Conservation (phyloP, 2,113 vertebrate species). For the Esox niger region DNA sequence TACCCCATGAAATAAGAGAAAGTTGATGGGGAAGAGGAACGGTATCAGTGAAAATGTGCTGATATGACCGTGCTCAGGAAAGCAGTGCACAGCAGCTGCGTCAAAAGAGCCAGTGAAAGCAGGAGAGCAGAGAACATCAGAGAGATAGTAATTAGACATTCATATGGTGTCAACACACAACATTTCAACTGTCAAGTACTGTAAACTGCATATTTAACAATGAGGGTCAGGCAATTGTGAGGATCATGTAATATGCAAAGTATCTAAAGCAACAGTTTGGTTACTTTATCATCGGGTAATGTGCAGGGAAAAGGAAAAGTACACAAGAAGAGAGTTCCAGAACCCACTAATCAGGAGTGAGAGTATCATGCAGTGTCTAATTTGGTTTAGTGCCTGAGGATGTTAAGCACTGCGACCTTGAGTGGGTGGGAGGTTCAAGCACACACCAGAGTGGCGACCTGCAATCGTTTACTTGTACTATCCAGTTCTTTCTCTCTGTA, state of each 20-base stretch:
- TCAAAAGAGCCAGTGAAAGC: background rate
- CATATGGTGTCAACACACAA: too few species aligned
- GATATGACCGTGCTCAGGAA: background rate
- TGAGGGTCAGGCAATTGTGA: too few species aligned
- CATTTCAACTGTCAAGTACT: too few species aligned
- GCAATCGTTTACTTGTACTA: background rate
- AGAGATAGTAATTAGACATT: background rate
- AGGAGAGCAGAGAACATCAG: background rate
- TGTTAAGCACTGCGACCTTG: background rate
- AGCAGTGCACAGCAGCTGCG: conserved; percentile 5
- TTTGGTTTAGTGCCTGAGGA: background rate
- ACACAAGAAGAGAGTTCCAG: background rate
- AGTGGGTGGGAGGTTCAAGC: background rate
- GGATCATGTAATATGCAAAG: too few species aligned
- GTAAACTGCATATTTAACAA: too few species aligned
- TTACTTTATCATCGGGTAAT: too few species aligned
- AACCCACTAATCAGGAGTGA: background rate
- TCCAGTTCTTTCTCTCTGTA: background rate
- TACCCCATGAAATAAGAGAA: conserved; percentile 1
- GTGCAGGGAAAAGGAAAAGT: background rate
- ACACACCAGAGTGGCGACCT: background rate
- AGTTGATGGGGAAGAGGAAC: background rate
- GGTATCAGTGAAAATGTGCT: background rate
- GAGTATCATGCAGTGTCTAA: background rate
- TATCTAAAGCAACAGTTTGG: too few species aligned